These are phyloP conservation scores for Parasteatoda lunata DNA, from an alignment of 2,888 invertebrate species.

Conservation along the genomic window DNA sequence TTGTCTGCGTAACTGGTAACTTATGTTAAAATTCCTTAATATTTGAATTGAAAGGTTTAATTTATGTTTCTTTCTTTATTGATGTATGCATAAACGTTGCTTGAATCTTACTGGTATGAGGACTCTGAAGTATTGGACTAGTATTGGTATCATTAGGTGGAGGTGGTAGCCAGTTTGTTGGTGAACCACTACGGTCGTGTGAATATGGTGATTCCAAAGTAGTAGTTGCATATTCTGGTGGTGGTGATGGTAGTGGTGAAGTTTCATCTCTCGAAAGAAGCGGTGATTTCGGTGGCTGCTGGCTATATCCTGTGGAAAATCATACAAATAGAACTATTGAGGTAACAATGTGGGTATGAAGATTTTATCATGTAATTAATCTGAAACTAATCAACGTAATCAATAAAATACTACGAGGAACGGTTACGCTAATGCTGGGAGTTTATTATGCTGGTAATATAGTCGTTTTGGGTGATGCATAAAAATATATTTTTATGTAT, in stretches of 20 bases:
- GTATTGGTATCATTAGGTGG: conserved; percentile 12
- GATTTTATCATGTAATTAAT: too few relatives aligned
- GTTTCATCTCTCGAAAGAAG: background rate
- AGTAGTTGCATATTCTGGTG: background rate
- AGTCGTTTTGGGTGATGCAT: too few relatives aligned
- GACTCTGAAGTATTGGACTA: background rate
- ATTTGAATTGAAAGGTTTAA: background rate
- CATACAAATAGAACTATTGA: too few relatives aligned
- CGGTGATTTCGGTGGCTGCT: too few relatives aligned
- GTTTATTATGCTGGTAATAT: too few relatives aligned
- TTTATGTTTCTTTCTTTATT: background rate
- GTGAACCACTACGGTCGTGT: background rate
- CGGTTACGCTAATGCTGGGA: too few relatives aligned
- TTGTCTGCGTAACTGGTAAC: too few relatives aligned
- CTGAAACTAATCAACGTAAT: too few relatives aligned
- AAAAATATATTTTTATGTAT: too few relatives aligned
- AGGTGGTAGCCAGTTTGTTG: conserved; percentile 41
- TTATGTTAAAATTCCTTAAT: background rate
- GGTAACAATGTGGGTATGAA: too few relatives aligned
- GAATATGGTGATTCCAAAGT: background rate
- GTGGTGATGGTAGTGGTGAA: conserved; percentile 20
- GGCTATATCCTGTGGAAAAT: too few relatives aligned
- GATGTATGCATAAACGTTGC: background rate
- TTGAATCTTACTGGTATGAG: background rate
- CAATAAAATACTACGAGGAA: too few relatives aligned